These are phyloP conservation scores for Drosophila nigromelanica DNA, from an alignment of 1,140 invertebrate genomes.

Conservation along the genomic window DNA sequence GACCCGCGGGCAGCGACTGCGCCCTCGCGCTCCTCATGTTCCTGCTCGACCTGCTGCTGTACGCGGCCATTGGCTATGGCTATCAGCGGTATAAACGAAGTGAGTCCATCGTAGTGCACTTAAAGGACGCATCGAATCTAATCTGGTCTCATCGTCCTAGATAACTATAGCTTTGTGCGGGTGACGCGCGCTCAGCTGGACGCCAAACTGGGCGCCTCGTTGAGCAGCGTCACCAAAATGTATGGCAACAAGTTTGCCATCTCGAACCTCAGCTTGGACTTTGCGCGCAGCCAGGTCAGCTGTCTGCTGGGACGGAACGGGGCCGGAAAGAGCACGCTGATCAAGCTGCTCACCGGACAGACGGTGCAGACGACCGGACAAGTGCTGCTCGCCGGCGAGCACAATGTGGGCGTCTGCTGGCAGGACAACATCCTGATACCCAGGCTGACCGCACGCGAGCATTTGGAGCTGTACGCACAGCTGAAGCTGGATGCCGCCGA, in stretches of 20 bases:
- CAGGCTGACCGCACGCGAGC: constrained; percentile 91
- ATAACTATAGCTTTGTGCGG: constrained; percentile 71
- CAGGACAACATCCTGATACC: constrained; percentile 93
- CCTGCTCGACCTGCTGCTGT: constrained; percentile 84
- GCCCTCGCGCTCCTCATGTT: constrained; percentile 83
- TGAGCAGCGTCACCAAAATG: constrained; percentile 84
- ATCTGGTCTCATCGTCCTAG: constrained; percentile 17
- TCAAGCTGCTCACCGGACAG: constrained; percentile 89
- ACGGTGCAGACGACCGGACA: constrained; percentile 86
- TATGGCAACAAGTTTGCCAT: constrained; percentile 86
- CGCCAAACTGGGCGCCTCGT: constrained; percentile 84
- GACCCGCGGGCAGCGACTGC: constrained; percentile 65
- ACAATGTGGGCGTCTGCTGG: constrained; percentile 90
- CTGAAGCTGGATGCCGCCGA: constrained; percentile 61
- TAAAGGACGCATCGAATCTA: too few species aligned
- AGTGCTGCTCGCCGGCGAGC: constrained; percentile 84
- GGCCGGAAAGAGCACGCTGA: constrained; percentile 92
- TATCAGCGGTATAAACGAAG: constrained; percentile 68
- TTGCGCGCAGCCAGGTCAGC: constrained; percentile 87
- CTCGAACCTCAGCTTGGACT: constrained; percentile 87
- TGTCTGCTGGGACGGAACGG: constrained; percentile 93
- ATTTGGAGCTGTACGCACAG: constrained; percentile 90
- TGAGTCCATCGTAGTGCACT: constrained; percentile 48
- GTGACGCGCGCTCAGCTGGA: constrained; percentile 71
- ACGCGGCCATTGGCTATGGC: constrained; percentile 84